A percentile compares a stretch with the other conserved stretches of the same genome.
phyloP scores from a whole-genome alignment of 2,797 vertebrate genomes.

The Limosa lapponica region DNA sequence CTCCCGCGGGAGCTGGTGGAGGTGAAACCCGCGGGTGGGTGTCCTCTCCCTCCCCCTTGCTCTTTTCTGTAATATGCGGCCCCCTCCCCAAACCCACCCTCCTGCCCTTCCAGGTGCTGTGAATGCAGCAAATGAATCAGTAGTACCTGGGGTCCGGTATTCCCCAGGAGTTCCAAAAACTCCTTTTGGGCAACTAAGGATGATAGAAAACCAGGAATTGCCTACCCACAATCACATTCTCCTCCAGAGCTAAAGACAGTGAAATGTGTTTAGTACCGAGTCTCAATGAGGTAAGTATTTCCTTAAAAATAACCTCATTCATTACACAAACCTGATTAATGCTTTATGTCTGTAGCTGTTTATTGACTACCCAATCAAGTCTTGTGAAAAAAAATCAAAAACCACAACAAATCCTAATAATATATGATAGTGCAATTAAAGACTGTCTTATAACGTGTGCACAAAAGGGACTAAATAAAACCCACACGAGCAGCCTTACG shows the following conservation, averaged over 20 bases:
- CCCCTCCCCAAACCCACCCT: neutral
- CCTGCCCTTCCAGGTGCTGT: neutral
- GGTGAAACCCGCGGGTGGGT: neutral
- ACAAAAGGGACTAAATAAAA: neutral
- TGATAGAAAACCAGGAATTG: neutral
- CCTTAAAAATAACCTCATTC: neutral
- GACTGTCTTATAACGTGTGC: neutral
- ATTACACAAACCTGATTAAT: neutral
- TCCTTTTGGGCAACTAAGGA: neutral
- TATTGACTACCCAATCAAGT: neutral
- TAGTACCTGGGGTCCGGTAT: neutral
- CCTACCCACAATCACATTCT: neutral
- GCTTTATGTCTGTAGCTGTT: neutral
- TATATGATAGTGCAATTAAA: neutral
- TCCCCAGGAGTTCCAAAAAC: neutral
- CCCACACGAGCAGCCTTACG: neutral
- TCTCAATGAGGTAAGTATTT: neutral
- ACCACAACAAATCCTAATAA: neutral
- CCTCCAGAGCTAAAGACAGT: neutral
- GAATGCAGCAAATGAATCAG: neutral
- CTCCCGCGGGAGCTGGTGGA: neutral
- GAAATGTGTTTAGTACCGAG: neutral
- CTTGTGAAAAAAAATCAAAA: neutral
- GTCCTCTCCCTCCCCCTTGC: neutral
- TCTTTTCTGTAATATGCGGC: neutral